Conservation (phyloP, 2,888 invertebrate genomes). For the Sminthurides aquaticus region DNA sequence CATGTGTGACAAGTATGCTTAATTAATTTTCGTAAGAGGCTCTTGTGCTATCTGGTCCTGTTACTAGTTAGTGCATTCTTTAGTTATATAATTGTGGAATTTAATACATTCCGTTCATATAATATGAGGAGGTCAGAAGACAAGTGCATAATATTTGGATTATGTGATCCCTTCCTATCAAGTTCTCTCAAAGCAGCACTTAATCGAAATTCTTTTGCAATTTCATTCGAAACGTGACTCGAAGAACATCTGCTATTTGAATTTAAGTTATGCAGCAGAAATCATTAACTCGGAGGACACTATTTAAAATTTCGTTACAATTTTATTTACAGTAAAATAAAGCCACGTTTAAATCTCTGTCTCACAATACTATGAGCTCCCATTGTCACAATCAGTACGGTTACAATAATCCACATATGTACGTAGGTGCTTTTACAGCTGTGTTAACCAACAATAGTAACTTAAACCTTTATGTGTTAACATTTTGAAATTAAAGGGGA, state of each 20-base stretch:
- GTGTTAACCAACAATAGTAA: neutral
- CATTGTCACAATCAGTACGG: conserved; percentile 7
- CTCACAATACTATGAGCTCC: neutral
- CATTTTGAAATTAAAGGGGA: neutral
- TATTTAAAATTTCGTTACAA: neutral
- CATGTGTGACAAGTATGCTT: too few species aligned
- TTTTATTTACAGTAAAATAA: neutral
- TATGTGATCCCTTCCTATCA: too few species aligned
- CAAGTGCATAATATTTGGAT: too few species aligned
- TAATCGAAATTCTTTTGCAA: too few species aligned
- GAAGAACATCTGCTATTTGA: neutral
- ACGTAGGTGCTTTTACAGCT: neutral
- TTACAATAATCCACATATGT: neutral
- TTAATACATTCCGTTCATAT: too few species aligned
- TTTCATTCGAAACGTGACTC: neutral
- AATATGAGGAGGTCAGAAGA: too few species aligned
- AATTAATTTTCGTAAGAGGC: too few species aligned
- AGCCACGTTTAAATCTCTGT: neutral
- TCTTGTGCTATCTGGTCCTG: too few species aligned
- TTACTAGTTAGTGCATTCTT: too few species aligned
- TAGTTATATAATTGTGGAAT: too few species aligned
- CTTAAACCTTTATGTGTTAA: too few species aligned
- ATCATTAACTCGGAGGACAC: neutral
- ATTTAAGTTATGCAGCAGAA: neutral
- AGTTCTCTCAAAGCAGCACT: too few species aligned